Conservation (phyloP, 2,888 invertebrate genomes). For the Thyatira batis region DNA sequence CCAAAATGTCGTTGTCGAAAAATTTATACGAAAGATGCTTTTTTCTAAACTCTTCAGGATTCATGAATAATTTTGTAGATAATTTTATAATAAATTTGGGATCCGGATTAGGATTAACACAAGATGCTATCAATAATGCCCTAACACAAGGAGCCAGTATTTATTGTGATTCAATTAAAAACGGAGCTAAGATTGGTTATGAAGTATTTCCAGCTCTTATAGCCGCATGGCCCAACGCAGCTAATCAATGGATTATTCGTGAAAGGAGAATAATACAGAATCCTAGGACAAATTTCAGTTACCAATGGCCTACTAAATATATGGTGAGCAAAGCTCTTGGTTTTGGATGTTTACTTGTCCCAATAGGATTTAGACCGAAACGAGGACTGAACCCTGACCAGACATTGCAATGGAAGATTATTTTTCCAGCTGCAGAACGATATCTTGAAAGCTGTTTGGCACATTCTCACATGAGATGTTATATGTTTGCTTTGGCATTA, state of each 20-base stretch:
- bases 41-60: constrained; percentile 85
- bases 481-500: constrained; percentile 86
- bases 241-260: constrained; percentile 86
- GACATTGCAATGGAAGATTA: constrained; percentile 89
- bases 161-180: constrained; percentile 80
- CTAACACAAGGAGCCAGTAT: constrained; percentile 86
- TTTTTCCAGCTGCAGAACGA: constrained; percentile 89
- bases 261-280: constrained; percentile 81
- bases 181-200: constrained; percentile 71
- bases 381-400: constrained; percentile 83
- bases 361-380: constrained; percentile 86
- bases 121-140: constrained; percentile 77
- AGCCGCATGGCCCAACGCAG: constrained; percentile 88
- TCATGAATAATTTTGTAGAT: constrained; percentile 86
- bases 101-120: constrained; percentile 80
- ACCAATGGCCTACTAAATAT: constrained; percentile 86
- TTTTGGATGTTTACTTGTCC: constrained; percentile 87
- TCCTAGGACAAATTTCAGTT: constrained; percentile 80
- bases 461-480: constrained; percentile 87
- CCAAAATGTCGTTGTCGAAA: constrained; percentile 53
- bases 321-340: constrained; percentile 86
- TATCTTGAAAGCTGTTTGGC: constrained; percentile 88
- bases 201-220: constrained; percentile 88
- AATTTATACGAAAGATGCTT: constrained; percentile 70
- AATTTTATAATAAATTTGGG: constrained; percentile 84